These are phyloP conservation scores for Bombylius major DNA, from an alignment of 2,888 invertebrate species.

Conservation along the genomic window DNA sequence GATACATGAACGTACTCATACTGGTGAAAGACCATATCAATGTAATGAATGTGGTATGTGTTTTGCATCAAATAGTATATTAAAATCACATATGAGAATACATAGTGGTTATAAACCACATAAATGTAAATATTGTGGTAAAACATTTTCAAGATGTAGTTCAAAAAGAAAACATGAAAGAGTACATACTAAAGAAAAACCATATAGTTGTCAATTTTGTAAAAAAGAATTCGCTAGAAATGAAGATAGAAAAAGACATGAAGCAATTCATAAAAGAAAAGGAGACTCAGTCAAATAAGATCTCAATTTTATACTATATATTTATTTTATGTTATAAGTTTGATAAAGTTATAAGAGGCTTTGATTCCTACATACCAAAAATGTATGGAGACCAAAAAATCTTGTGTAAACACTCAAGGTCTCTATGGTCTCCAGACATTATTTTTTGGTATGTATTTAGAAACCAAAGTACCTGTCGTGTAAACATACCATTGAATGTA, in stretches of 20 bases:
- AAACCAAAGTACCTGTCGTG: no score
- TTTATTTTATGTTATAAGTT: no score
- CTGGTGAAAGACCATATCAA: not conserved
- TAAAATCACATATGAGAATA: not conserved
- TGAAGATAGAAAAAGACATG: not conserved
- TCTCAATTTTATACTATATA: no score
- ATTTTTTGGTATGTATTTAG: no score
- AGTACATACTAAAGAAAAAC: not conserved
- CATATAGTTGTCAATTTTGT: not conserved
- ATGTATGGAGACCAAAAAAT: no score
- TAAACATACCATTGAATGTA: no score
- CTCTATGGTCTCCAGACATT: no score
- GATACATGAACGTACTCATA: not conserved
- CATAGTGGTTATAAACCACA: not conserved
- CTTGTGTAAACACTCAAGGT: no score
- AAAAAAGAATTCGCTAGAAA: not conserved
- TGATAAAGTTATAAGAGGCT: no score
- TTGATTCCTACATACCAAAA: no score
- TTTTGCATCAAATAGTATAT: not conserved
- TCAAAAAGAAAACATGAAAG: not conserved
- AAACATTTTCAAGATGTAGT: not conserved
- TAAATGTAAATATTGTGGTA: not conserved
- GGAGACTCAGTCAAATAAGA: no score
- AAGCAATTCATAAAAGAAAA: not conserved
- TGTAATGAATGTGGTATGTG: not conserved